Percentiles rank a stretch among this genome's conserved stretches.
Conservation (phyloP, 2,888 invertebrate genomes). For the Hartigia nigra region DNA sequence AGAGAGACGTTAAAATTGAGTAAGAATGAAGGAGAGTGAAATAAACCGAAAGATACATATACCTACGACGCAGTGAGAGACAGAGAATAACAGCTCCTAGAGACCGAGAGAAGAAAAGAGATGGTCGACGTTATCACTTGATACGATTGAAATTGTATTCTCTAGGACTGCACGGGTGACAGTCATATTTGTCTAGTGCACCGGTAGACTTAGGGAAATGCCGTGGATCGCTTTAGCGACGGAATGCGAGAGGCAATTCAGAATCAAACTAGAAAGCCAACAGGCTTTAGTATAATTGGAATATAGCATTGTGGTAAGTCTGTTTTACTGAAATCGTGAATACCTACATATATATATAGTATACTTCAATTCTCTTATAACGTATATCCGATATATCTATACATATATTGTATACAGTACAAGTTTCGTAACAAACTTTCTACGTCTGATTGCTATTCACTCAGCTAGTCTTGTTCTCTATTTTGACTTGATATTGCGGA, state of each 20-base stretch:
- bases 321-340: constrained; percentile 26
- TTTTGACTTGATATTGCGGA: background rate
- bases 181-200: constrained; percentile 10
- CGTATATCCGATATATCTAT: background rate
- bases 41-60: background rate
- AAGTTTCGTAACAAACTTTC: background rate
- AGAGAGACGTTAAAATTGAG: background rate
- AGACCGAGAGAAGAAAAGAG: constrained; percentile 10
- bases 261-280: background rate
- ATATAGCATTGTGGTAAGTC: constrained; percentile 30
- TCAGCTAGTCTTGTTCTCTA: background rate
- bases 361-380: background rate
- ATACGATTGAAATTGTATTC: constrained; percentile 43
- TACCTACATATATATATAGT: background rate
- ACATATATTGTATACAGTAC: background rate
- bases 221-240: constrained; percentile 36
- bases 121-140: constrained; percentile 18
- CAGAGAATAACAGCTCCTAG: constrained; percentile 15
- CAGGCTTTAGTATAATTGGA: constrained; percentile 35
- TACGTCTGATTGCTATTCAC: background rate
- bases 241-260: constrained; percentile 19
- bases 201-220: constrained; percentile 38
- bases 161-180: background rate
- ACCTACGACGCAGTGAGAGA: background rate
- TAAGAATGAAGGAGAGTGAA: background rate